These are phyloP conservation scores for Chloroceryle inda DNA, from an alignment of 2,797 vertebrate species.

Conservation along the genomic window DNA sequence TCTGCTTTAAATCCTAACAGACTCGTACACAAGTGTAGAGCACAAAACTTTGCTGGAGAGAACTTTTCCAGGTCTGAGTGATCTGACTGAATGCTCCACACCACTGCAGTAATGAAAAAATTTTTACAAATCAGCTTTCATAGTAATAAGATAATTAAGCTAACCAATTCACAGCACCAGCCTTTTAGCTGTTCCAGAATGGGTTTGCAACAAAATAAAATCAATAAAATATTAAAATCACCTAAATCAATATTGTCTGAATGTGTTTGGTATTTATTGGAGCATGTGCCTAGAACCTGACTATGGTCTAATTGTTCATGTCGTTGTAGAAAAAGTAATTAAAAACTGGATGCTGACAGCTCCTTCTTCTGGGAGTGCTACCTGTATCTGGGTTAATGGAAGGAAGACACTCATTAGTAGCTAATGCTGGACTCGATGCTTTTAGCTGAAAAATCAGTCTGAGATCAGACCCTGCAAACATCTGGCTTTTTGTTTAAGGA, in stretches of 20 bases:
- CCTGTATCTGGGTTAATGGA: not conserved
- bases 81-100: not conserved
- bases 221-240: too few species aligned
- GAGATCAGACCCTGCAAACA: constrained; percentile 15
- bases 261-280: not conserved
- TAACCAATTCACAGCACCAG: not conserved
- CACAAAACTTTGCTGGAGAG: not conserved
- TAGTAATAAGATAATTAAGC: not conserved
- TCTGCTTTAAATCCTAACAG: not conserved
- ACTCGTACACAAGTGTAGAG: not conserved
- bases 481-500: not conserved
- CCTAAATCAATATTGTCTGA: not conserved
- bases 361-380: not conserved
- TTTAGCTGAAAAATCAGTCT: not conserved
- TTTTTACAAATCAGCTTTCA: not conserved
- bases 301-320: not conserved
- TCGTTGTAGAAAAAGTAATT: not conserved
- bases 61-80: not conserved
- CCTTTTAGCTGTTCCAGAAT: not conserved
- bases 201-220: not conserved
- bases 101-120: not conserved
- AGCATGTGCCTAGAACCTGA: not conserved
- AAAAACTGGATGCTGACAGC: not conserved
- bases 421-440: not conserved
- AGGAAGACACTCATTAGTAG: not conserved